Evolutionary conservation across 2,113 vertebrate species (phyloP).

Genomic region (Sylvietta virens): DNA sequence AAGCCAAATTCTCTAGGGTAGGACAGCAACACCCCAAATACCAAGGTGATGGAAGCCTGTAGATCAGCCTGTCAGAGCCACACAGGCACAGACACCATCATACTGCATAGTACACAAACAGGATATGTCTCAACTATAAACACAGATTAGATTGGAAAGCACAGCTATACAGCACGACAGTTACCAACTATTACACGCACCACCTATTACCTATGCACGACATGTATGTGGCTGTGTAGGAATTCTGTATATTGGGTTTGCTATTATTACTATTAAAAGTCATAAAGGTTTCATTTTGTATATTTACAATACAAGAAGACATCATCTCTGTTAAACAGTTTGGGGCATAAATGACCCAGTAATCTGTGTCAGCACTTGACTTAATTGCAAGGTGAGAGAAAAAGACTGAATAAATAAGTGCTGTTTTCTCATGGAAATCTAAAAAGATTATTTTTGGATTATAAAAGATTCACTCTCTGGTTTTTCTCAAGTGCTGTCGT

Average conservation of each 20-base stretch:
- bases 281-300: background rate
- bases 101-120: background rate
- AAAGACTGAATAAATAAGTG: background rate
- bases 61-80: background rate
- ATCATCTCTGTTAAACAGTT: background rate
- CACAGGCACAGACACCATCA: background rate
- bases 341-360: background rate
- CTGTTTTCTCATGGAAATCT: background rate
- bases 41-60: background rate
- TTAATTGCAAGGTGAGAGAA: slow-evolving; percentile 6
- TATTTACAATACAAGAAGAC: background rate
- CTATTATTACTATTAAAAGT: background rate
- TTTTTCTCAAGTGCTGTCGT: background rate
- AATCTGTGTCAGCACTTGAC: background rate
- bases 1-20: background rate
- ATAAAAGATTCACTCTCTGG: background rate
- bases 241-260: background rate
- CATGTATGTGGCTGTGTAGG: background rate
- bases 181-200: background rate
- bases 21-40: background rate
- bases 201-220: background rate
- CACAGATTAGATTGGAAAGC: background rate
- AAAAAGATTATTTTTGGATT: background rate
- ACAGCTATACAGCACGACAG: background rate
- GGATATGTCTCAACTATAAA: background rate